Evolutionary conservation across 2,888 invertebrate species (phyloP).

Genomic region (Campaea margaritaria): DNA sequence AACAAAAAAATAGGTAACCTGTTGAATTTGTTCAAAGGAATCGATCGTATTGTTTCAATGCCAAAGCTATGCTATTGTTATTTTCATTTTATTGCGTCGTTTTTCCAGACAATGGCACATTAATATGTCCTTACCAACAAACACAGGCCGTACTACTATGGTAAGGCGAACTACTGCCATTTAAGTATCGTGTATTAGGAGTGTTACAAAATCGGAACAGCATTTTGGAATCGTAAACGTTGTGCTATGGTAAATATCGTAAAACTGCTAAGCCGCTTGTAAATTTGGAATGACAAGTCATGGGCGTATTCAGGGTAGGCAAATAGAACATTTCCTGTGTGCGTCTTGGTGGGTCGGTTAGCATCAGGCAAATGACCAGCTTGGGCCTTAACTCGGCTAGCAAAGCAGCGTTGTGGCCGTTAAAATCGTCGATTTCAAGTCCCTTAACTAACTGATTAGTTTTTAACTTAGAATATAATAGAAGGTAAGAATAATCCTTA

Average conservation of each 20-base stretch:
- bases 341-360: not conserved
- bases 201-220: conserved; percentile 22
- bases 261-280: conserved; percentile 55
- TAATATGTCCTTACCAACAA: not conserved
- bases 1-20: too few relatives aligned
- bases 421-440: too few relatives aligned
- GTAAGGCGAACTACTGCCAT: not conserved
- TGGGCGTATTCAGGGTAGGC: conserved; percentile 12
- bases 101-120: conserved; percentile 8
- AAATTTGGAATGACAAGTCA: conserved; percentile 42
- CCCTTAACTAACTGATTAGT: too few relatives aligned
- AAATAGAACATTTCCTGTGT: conserved; percentile 1
- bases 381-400: too few relatives aligned
- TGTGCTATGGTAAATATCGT: conserved; percentile 49
- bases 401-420: too few relatives aligned
- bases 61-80: not conserved
- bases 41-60: not conserved
- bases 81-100: conserved; percentile 3
- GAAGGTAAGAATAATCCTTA: too few relatives aligned
- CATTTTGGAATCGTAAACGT: conserved; percentile 32
- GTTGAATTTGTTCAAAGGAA: too few relatives aligned
- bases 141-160: not conserved
- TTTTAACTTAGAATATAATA: too few relatives aligned
- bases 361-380: too few relatives aligned
- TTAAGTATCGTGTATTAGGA: conserved; percentile 9